Evolutionary conservation across 2,888 invertebrate genomes (phyloP).

Genomic region (Pocota personata): DNA sequence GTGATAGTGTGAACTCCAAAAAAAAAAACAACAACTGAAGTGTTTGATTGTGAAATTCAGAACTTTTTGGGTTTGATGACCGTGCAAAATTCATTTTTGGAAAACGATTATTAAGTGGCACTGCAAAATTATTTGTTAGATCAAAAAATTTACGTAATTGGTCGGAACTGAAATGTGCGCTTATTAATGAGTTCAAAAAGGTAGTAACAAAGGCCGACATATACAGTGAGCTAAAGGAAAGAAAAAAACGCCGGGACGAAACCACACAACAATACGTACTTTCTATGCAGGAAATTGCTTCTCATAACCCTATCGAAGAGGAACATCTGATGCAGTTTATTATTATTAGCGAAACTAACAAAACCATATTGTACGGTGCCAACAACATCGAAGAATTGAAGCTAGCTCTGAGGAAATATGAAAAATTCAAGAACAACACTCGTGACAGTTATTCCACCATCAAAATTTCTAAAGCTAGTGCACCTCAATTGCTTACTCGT

Average conservation of each 20-base stretch:
- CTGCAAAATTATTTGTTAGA: background rate
- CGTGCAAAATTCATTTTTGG: background rate
- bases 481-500: background rate
- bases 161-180: background rate
- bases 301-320: background rate
- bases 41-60: no score
- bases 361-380: no score
- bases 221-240: no score
- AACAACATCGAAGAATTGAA: background rate
- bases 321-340: background rate
- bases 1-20: no score
- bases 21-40: no score
- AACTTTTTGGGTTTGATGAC: background rate
- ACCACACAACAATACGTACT: no score
- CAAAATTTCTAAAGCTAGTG: background rate
- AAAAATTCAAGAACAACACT: background rate
- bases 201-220: background rate
- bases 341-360: background rate
- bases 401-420: background rate
- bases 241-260: no score
- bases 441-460: background rate
- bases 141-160: background rate
- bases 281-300: no score
- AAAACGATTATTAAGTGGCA: background rate
- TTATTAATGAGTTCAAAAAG: background rate